A percentile compares a stretch with the other conserved stretches of the same genome.
phyloP scores from a whole-genome alignment of 2,113 vertebrate genomes.

The Zingel zingel region DNA sequence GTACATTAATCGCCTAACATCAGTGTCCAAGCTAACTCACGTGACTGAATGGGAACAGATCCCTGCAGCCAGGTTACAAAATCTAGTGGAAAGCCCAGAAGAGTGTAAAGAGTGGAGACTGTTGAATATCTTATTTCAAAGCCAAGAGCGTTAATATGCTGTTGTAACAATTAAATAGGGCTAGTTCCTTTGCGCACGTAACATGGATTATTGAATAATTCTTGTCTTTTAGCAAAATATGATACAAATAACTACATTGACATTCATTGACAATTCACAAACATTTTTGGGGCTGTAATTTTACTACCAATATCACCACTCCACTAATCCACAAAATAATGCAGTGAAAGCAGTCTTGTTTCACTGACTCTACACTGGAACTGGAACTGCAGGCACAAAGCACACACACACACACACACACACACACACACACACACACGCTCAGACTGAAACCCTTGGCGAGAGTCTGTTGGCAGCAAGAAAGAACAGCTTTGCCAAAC shows the following conservation, averaged over 20 bases:
- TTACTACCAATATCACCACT: not conserved
- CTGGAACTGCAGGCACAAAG: not conserved
- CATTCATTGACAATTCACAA: conserved; percentile 23
- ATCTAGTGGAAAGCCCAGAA: not conserved
- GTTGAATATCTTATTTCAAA: not conserved
- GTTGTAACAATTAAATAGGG: not conserved
- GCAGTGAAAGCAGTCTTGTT: conserved; percentile 31
- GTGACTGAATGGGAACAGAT: not conserved
- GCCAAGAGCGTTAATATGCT: not conserved
- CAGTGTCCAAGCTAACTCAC: not conserved
- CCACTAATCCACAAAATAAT: conserved; percentile 27
- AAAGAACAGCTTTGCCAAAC: conserved; percentile 68
- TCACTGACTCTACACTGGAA: conserved; percentile 29
- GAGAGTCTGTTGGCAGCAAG: conserved; percentile 75
- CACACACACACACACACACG: not conserved
- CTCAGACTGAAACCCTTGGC: conserved; percentile 61
- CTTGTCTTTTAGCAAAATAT: conserved; percentile 8
- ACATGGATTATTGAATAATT: not conserved
- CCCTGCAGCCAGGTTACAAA: not conserved
- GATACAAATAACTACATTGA: conserved; percentile 5
- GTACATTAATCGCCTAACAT: not conserved
- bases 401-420: conserved; percentile 8
- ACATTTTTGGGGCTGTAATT: not conserved
- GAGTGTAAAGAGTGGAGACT: too few relatives aligned
- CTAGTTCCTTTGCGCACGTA: not conserved